Conservation (phyloP, 2,113 vertebrate genomes). For the Nycticorax nycticorax region DNA sequence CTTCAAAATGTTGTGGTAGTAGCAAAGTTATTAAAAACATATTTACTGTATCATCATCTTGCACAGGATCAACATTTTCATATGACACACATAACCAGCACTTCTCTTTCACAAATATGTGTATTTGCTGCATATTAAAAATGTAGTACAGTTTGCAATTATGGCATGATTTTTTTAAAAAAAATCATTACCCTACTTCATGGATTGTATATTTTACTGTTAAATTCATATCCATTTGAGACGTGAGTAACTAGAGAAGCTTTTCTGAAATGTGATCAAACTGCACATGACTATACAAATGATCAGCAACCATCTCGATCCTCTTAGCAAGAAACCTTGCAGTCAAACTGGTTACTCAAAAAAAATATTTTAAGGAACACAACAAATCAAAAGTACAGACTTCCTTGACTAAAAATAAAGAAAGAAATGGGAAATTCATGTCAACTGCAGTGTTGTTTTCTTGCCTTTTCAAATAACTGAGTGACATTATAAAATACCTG, state of each 20-base stretch:
- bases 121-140: background rate
- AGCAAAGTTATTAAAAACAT: background rate
- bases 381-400: background rate
- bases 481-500: background rate
- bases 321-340: background rate
- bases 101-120: background rate
- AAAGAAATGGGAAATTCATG: background rate
- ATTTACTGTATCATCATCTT: background rate
- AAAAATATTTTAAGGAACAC: background rate
- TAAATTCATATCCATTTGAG: background rate
- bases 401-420: background rate
- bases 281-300: background rate
- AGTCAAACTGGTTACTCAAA: background rate
- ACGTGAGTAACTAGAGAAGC: background rate
- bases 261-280: constrained; percentile 42
- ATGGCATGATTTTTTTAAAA: background rate
- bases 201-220: background rate
- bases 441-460: background rate
- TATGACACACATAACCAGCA: background rate
- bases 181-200: background rate
- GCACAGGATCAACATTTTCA: background rate
- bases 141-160: background rate
- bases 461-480: background rate
- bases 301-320: background rate
- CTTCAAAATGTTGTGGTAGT: background rate